Conservation (phyloP, 2,113 vertebrate species). For the Pelodiscus sinensis region DNA sequence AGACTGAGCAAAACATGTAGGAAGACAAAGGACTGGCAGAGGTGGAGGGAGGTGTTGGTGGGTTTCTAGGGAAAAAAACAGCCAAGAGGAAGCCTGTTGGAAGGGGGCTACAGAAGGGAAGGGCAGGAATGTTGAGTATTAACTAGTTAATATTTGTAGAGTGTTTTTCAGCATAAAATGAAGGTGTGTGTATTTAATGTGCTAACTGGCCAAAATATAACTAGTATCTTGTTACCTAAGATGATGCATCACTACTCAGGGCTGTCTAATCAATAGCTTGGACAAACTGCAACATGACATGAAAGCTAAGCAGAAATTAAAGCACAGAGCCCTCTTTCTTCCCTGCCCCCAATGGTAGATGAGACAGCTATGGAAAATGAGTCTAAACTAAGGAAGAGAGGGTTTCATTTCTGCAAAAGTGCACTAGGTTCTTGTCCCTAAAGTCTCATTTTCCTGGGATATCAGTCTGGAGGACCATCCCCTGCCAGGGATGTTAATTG, state of each 20-base stretch:
- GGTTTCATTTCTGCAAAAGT: accelerated
- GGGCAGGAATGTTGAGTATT: background rate
- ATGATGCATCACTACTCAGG: background rate
- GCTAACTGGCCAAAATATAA: background rate
- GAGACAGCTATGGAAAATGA: background rate
- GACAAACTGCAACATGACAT: background rate
- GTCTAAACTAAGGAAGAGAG: background rate
- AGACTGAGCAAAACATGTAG: background rate
- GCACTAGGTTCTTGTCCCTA: accelerated
- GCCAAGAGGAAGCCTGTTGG: background rate
- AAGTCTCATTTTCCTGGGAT: accelerated
- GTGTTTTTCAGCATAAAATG: background rate
- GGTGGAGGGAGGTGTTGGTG: background rate
- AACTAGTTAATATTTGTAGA: background rate
- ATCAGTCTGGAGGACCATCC: background rate
- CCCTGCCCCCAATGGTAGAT: background rate
- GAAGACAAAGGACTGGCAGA: background rate
- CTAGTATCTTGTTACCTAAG: background rate
- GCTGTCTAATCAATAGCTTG: background rate
- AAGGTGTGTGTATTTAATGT: background rate
- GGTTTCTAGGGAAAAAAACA: background rate
- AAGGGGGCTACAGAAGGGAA: background rate
- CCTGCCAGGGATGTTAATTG: background rate
- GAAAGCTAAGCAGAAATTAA: background rate
- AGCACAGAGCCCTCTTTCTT: accelerated